phyloP scores from a whole-genome alignment of 1,140 invertebrate species.

The Calephelis virginiensis region DNA sequence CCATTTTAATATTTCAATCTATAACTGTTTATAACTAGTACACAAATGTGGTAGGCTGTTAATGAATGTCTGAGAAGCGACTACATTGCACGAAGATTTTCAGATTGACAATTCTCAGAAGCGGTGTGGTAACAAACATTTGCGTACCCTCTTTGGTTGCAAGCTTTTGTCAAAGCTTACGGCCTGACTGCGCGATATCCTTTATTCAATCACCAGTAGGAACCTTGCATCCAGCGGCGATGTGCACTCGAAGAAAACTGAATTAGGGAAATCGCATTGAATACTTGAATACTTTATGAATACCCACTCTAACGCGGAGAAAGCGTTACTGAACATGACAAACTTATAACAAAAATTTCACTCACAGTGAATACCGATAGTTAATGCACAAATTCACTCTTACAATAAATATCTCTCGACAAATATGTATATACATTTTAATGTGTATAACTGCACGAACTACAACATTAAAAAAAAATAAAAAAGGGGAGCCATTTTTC shows the following conservation, averaged over 20 bases:
- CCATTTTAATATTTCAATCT: too few species aligned
- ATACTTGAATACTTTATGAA: conserved; percentile 23
- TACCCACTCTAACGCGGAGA: conserved; percentile 3
- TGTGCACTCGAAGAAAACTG: conserved; percentile 20
- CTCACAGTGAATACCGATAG: too few species aligned
- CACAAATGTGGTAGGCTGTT: too few species aligned
- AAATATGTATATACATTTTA: too few species aligned
- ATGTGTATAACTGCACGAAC: too few species aligned
- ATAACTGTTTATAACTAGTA: too few species aligned
- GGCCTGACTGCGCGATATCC: conserved; percentile 16
- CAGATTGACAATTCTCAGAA: conserved; percentile 19
- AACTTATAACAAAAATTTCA: too few species aligned
- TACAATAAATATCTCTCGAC: too few species aligned
- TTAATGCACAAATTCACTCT: too few species aligned
- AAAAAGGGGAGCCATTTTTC: too few species aligned
- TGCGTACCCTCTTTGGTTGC: conserved; percentile 20
- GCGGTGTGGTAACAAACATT: conserved; percentile 32
- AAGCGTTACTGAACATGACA: not conserved
- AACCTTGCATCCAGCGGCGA: conserved; percentile 10
- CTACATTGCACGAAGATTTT: not conserved
- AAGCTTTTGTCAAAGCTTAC: conserved; percentile 16
- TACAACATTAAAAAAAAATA: too few species aligned
- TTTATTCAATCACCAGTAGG: conserved; percentile 24
- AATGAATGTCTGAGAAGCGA: too few species aligned
- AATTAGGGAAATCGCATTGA: conserved; percentile 26